A percentile compares a stretch with the other conserved stretches of the same genome.
Evolutionary conservation across 2,888 invertebrate genomes (phyloP).

Genomic region (Watsonalla binaria): DNA sequence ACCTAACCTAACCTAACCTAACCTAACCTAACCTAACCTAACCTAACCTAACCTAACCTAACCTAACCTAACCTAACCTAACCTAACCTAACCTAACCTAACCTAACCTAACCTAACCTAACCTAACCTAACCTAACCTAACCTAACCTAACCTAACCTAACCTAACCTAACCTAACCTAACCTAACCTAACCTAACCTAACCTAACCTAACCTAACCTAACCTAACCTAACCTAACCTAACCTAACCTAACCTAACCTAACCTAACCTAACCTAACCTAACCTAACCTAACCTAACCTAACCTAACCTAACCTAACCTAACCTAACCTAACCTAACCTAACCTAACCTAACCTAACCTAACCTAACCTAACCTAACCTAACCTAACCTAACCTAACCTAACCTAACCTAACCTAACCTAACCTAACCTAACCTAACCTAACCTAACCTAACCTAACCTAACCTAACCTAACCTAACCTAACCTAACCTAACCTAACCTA

Average conservation of each 20-base stretch:
- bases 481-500: conserved; percentile 8
- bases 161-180: conserved; percentile 5
- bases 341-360: conserved; percentile 12
- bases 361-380: conserved; percentile 12
- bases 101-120: conserved; percentile 12
- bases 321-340: conserved; percentile 12
- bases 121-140: conserved; percentile 10
- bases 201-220: not conserved
- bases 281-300: conserved; percentile 7
- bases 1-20: conserved; percentile 15
- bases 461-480: conserved; percentile 8
- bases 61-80: conserved; percentile 3
- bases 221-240: not conserved
- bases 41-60: conserved; percentile 1
- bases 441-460: conserved; percentile 4
- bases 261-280: no score
- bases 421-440: conserved; percentile 7
- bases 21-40: conserved; percentile 13
- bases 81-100: conserved; percentile 8
- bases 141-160: conserved; percentile 12
- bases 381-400: conserved; percentile 11
- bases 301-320: conserved; percentile 12
- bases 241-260: not conserved
- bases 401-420: conserved; percentile 6
- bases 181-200: not conserved